Conservation (phyloP, 2,797 vertebrate genomes). For the Leptoclinus maculatus region DNA sequence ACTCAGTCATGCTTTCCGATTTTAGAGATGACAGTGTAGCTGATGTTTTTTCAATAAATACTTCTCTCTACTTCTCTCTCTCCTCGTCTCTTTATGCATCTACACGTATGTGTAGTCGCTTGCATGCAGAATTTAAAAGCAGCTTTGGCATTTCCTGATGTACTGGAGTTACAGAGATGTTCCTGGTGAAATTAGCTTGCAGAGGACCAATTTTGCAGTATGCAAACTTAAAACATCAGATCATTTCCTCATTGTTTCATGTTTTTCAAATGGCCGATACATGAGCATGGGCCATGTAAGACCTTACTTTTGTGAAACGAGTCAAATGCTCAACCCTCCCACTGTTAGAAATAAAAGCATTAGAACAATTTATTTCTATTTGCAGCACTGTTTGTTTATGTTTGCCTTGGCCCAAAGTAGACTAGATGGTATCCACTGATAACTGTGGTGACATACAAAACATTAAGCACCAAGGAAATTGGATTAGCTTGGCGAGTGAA, state of each 20-base stretch:
- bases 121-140: neutral
- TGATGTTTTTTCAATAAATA: neutral
- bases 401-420: slow-evolving; percentile 25
- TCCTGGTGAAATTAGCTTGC: neutral
- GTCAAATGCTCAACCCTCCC: neutral
- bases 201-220: neutral
- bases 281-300: neutral
- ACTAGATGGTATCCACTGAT: slow-evolving; percentile 53
- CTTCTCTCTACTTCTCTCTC: neutral
- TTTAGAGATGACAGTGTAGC: neutral
- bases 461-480: slow-evolving; percentile 63
- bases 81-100: neutral
- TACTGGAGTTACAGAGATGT: neutral
- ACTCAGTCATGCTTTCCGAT: slow-evolving; percentile 4
- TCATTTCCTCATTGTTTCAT: neutral
- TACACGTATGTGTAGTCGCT: neutral
- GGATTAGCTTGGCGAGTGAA: slow-evolving; percentile 62
- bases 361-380: slow-evolving; percentile 20
- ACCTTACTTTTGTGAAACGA: slow-evolving; percentile 11
- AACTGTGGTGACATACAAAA: slow-evolving; percentile 58
- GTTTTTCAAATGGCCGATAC: neutral
- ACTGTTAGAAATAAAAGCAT: slow-evolving; percentile 15
- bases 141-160: neutral
- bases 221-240: neutral
- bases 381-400: slow-evolving; percentile 44